phyloP scores from a whole-genome alignment of 2,797 vertebrate genomes.

The Todus mexicanus region DNA sequence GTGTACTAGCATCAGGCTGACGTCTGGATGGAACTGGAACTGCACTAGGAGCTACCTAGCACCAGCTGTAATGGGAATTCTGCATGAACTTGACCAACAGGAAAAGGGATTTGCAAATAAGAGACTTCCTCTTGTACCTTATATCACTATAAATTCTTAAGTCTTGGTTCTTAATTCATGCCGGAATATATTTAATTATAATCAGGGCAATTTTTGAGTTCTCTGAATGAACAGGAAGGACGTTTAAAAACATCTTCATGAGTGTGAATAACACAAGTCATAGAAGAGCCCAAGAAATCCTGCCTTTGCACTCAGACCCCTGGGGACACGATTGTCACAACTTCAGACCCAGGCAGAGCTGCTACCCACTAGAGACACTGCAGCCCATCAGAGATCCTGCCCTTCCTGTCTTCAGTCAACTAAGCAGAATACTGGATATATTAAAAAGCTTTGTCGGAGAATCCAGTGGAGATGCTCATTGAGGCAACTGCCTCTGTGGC shows the following conservation, averaged over 20 bases:
- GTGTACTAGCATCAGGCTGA: not conserved
- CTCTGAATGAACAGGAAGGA: not conserved
- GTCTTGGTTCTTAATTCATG: not conserved
- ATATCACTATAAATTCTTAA: not conserved
- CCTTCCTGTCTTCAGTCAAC: not conserved
- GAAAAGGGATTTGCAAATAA: not conserved
- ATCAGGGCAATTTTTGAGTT: not conserved
- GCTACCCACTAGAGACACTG: not conserved
- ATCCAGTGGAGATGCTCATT: not conserved
- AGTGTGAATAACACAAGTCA: not conserved
- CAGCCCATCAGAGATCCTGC: not conserved
- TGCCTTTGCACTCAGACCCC: not conserved
- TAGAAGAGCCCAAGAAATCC: not conserved
- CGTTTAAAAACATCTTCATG: not conserved
- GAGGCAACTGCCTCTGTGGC: not conserved
- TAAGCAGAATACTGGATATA: not conserved
- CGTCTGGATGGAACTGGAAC: not conserved
- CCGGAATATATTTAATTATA: not conserved
- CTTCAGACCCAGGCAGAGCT: not conserved
- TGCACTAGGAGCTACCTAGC: not conserved
- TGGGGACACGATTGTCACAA: not conserved
- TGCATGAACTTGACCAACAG: not conserved
- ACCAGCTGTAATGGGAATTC: not conserved
- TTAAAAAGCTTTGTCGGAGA: not conserved
- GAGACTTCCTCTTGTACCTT: not conserved